phyloP scores from a whole-genome alignment of 1,140 invertebrate genomes.

The Trichonephila inaurata region DNA sequence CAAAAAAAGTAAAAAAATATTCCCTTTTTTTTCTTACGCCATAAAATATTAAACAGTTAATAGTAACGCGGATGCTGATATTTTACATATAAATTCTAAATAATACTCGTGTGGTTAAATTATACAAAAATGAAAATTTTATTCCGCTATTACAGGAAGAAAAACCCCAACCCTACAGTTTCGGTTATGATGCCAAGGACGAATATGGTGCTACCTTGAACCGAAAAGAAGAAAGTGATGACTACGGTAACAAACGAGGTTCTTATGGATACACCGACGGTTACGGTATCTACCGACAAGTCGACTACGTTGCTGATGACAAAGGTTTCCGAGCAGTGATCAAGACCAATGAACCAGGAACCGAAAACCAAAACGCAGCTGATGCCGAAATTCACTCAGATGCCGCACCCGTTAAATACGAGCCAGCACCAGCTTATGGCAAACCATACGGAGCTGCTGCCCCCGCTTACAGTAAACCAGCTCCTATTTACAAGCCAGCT shows the following conservation, averaged over 20 bases:
- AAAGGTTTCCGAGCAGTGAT: conserved; percentile 74
- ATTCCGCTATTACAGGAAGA: conserved; percentile 47
- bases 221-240: conserved; percentile 73
- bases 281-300: conserved; percentile 71
- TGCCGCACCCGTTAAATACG: conserved; percentile 66
- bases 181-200: conserved; percentile 75
- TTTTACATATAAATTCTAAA: too few relatives aligned
- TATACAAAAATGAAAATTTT: neutral
- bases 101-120: too few relatives aligned
- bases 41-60: too few relatives aligned
- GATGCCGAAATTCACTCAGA: conserved; percentile 71
- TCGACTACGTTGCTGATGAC: conserved; percentile 73
- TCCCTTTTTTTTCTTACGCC: too few relatives aligned
- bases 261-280: conserved; percentile 75
- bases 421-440: conserved; percentile 39
- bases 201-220: conserved; percentile 73
- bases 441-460: conserved; percentile 52
- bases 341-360: conserved; percentile 77
- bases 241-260: conserved; percentile 70
- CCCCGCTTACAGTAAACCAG: conserved; percentile 53
- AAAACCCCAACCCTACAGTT: conserved; percentile 75
- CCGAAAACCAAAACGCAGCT: conserved; percentile 75
- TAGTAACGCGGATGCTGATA: too few relatives aligned
- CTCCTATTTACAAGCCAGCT: conserved; percentile 27
- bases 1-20: too few relatives aligned